Evolutionary conservation across 2,888 invertebrate species (phyloP).

Genomic region (Rhagium mordax): DNA sequence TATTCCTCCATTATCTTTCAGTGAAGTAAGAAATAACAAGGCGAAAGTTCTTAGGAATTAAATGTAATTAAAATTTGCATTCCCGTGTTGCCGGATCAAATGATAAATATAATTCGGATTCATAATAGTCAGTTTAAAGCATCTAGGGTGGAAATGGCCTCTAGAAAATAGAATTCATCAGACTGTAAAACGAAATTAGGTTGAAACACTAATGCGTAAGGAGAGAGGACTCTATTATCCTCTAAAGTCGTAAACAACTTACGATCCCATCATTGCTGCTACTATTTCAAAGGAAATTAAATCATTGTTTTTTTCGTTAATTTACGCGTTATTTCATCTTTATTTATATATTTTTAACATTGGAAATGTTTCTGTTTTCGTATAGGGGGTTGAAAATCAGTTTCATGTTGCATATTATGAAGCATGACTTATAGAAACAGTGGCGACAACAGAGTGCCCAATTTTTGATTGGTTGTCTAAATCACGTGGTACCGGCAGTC

Average conservation of each 20-base stretch:
- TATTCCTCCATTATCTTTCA: slow-evolving; percentile 16
- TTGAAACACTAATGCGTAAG: not conserved
- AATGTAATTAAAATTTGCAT: slow-evolving; percentile 36
- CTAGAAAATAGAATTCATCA: slow-evolving; percentile 10
- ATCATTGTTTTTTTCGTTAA: not conserved
- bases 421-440: too few species aligned
- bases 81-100: slow-evolving; percentile 6
- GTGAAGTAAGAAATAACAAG: slow-evolving; percentile 19
- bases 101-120: slow-evolving; percentile 9
- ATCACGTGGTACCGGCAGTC: too few species aligned
- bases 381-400: too few species aligned
- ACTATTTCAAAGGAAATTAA: not conserved
- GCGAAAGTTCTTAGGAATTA: slow-evolving; percentile 15
- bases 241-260: not conserved
- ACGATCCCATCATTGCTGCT: not conserved
- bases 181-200: slow-evolving; percentile 4
- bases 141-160: slow-evolving; percentile 12
- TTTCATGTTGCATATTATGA: too few species aligned
- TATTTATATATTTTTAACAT: too few species aligned
- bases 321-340: too few species aligned
- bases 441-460: too few species aligned
- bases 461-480: too few species aligned
- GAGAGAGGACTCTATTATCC: slow-evolving; percentile 1
- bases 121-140: not conserved
- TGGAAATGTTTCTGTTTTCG: too few species aligned